Percentiles rank a stretch among this genome's conserved stretches.
Conservation (phyloP, 2,797 vertebrate genomes). For the Liparis tanakae region DNA sequence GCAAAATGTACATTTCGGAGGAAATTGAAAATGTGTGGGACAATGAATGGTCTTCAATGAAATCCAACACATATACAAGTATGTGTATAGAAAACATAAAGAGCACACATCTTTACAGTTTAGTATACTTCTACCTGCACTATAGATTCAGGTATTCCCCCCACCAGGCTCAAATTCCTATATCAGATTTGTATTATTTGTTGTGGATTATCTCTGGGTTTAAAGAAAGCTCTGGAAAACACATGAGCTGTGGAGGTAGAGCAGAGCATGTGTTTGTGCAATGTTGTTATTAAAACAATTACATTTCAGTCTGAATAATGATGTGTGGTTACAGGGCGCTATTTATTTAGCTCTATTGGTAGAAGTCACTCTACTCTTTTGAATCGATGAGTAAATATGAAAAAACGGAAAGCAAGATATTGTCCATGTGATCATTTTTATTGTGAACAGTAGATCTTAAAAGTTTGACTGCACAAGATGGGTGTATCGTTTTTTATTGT, state of each 20-base stretch:
- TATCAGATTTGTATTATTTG: neutral
- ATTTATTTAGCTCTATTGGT: neutral
- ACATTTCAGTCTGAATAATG: neutral
- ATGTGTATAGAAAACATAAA: neutral
- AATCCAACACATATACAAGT: neutral
- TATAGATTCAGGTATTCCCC: neutral
- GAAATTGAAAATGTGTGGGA: neutral
- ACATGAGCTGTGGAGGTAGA: neutral
- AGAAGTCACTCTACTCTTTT: neutral
- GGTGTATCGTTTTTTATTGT: neutral
- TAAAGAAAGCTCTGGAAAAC: conserved; percentile 10
- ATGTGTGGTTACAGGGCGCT: neutral
- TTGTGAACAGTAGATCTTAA: conserved; percentile 2
- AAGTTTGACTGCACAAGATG: neutral
- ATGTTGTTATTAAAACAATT: conserved; percentile 4
- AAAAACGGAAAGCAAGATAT: neutral
- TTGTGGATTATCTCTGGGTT: neutral
- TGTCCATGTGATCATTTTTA: neutral
- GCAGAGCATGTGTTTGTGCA: neutral
- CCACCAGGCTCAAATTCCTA: neutral
- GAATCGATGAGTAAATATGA: conserved; percentile 3
- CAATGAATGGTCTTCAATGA: neutral
- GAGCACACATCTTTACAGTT: neutral
- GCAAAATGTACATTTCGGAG: neutral
- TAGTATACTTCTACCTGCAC: neutral